Evolutionary conservation across 2,888 invertebrate genomes (phyloP), one percentile per base, ranked within the genome.

Genomic region (Lymantria dispar): DNA sequence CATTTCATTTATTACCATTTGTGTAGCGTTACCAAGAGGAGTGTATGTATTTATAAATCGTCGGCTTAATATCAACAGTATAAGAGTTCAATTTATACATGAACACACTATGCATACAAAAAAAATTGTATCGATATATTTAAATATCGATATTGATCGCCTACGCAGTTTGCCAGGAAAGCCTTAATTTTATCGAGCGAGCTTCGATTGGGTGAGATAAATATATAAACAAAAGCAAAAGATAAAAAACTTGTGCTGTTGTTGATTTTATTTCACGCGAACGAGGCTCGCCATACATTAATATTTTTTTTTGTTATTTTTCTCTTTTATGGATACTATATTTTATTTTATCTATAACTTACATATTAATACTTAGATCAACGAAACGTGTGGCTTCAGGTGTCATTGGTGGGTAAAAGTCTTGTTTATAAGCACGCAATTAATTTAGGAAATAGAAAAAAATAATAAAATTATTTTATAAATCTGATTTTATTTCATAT

Each of bases 321-420:
- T 74, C 70, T 74, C 72, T 76, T 79, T 83, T 81, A 78, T 69
- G 68, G 62, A 69, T 80, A 80, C 81, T 78, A 76, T 80, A 76
- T 76, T 82, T 82, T 76, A 76, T 76, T 67, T 88, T 86, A 85
- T 79, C 85, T 89, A 85, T 76, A 86, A 85, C 89, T 90, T 88
- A 89, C 80, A 80, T 85, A 85, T 85, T 89, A 90, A 90, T 89
- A 89, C 90, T 89, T 88, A 90, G 77, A 83, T 81, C 81, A 79
- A 86, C 76, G 80, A 85, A 81, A 87, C 88, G 87, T 85, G 89
- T 88, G 87, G 85, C 83, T 82, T 85, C 80, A 76, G 86, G 80
- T 87, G 87, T 85, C 79, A 84, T 89, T 88, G 90, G 90, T 89
- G 90, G 90, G 90, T 80, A 85, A 78, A 33, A 79, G 78, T 87